These are phyloP conservation scores for Brienomyrus longianalis DNA, from an alignment of 2,113 vertebrate species.

Conservation along the genomic window DNA sequence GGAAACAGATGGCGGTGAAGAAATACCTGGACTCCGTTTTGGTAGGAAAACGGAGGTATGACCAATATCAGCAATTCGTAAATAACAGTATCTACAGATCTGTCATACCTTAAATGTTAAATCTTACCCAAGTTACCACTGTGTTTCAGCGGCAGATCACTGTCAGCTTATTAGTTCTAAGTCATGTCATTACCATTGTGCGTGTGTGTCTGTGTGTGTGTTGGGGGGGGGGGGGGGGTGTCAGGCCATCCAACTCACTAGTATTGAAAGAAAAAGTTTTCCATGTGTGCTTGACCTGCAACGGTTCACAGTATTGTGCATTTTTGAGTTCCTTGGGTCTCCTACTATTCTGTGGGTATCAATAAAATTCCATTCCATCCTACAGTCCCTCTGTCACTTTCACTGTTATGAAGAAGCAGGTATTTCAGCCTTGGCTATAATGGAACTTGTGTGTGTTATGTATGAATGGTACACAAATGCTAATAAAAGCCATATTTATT, in stretches of 20 bases:
- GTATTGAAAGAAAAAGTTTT: not conserved
- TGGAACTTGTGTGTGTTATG: not conserved
- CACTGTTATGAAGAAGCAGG: not conserved
- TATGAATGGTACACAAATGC: not conserved
- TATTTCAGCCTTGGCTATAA: not conserved
- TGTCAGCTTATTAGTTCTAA: not conserved
- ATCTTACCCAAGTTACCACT: not conserved
- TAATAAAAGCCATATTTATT: not conserved
- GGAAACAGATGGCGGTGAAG: conserved; percentile 79
- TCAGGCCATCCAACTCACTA: not conserved
- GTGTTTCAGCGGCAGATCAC: not conserved
- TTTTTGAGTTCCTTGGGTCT: not conserved
- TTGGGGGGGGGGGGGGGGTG: not conserved
- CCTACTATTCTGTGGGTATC: not conserved
- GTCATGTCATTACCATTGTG: not conserved
- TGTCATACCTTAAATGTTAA: not conserved
- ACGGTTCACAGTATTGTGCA: not conserved
- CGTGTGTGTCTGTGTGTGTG: not conserved
- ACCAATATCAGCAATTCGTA: not conserved
- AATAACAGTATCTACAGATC: not conserved
- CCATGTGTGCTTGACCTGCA: not conserved
- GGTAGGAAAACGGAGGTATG: conserved; percentile 75
- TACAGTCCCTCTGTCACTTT: not conserved
- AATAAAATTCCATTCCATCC: not conserved
- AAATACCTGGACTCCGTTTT: conserved; percentile 76